Base-by-base conservation (phyloP, 2,888 invertebrate species). In the Lymantria monacha region DNA sequence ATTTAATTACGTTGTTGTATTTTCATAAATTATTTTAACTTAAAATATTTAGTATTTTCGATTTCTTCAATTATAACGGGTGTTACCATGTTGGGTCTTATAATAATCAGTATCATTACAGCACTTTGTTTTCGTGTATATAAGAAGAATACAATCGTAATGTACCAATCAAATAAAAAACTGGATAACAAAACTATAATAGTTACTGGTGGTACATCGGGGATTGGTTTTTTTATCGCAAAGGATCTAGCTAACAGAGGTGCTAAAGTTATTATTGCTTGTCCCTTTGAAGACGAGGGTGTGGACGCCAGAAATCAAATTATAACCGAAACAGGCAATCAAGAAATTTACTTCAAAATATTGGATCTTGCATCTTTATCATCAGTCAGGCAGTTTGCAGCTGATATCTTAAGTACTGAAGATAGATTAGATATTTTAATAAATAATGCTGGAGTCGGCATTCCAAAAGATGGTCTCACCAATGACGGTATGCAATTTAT, bases 371-470 rank as follows among this genome's bases (percentile, higher is more conserved):
- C 94, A 1, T 95, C 95, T 0, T 85, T 94, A 59, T 91, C 93
- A 63, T 96, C 95, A 0, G 92, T 96, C 8, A 92, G 96, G 13
- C 93, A 94, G 55, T 97, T 97, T 77, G 96, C 96, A 0, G 92
- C 92, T 8, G 94, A 95, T 54, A 92, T 97, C 36, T 91, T 94
- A 30, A 89, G 92, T 61, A 93, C 92, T 0, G 95, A 96, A 83
- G 72, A 87, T 7, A 92, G 92, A 69, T 80, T 97, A 52, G 95
- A 97, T 78, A 95, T 97, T 7, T 83, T 97, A 9, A 93, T 97
- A 43, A 97, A 97, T 75, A 97, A 97, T 75, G 97, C 97, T 0
- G 97, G 97, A 0, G 95, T 95, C 0, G 93, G 95, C 5, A 12
- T 53, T 2, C 53, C 51, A 9, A 3, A 0, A 7, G 92, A 72